Base-by-base conservation (phyloP, 2,797 vertebrate species). In the Gymnodraco acuticeps region DNA sequence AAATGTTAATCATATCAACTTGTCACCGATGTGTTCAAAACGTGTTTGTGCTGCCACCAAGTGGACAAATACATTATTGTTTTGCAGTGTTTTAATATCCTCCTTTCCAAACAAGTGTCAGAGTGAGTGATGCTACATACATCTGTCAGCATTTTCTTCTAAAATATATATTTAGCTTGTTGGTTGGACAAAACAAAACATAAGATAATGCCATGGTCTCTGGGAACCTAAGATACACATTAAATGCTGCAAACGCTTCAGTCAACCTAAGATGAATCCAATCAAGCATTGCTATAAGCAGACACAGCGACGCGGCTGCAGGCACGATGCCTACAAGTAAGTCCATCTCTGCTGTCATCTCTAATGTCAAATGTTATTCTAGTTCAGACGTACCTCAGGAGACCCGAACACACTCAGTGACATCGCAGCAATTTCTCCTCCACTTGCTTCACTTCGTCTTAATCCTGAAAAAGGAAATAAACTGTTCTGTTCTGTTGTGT, bases 171-270 rank as follows among this genome's bases (percentile, higher is more conserved):
- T 6, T 8, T 38, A 38, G 33, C 8, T 38, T 38, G 33, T 38
- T 38, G 33, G 33, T 38, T 38, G 33, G 33, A 38, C 33, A 38
- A 8, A 38, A 38, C 33, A 33, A 33, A 33, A 33, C 33, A 38
- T 38, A 38, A 38, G 33, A 38, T 38, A 8, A 6, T 38, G 33
- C 33, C 33, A 38, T 38, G 33, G 8, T 6, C 5, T 6, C 33
- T 38, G 8, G 5, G 33, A 38, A 38, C 33, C 33, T 38, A 6
- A 5, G 2, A 3, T 9, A 3, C 1, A 1, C 3, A 0, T 48
- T 1, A 0, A 0, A 16, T 48, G 61, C 61, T 63, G 61, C 33
- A 0, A 13, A 1, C 0, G 0, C 0, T 0, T 1, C 27, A 0
- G 0, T 4, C 0, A 1, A n/a, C 11, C 0, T 2, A 0, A 0